Evolutionary conservation across 1,140 invertebrate species (phyloP).

Genomic region (Myzus persicae): DNA sequence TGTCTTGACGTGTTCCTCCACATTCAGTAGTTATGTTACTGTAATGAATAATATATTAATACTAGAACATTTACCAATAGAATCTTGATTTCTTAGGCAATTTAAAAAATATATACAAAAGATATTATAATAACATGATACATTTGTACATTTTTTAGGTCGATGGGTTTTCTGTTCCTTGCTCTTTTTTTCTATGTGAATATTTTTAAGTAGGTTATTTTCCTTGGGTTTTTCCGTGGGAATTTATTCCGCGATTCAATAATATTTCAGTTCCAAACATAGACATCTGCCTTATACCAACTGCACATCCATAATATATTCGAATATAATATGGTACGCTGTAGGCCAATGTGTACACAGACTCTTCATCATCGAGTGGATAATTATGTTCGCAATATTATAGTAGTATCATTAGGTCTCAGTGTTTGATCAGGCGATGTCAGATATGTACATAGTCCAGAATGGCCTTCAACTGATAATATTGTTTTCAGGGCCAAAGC

Average conservation of each 20-base stretch:
- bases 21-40: too few relatives aligned
- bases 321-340: background rate
- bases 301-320: background rate
- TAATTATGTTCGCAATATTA: conserved; percentile 19
- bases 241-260: background rate
- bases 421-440: background rate
- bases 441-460: background rate
- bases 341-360: background rate
- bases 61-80: too few relatives aligned
- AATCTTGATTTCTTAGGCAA: too few relatives aligned
- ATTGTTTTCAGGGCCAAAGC: background rate
- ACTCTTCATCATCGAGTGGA: background rate
- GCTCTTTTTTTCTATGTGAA: too few relatives aligned
- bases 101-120: too few relatives aligned
- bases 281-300: background rate
- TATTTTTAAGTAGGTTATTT: background rate
- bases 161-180: too few relatives aligned
- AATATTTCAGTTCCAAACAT: background rate
- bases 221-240: background rate
- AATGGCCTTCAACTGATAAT: background rate
- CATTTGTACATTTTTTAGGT: too few relatives aligned
- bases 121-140: too few relatives aligned
- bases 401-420: background rate
- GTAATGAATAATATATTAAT: too few relatives aligned
- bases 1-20: too few relatives aligned